Percentiles rank a stretch among this genome's conserved stretches.
phyloP scores from a whole-genome alignment of 2,797 vertebrate species.

The Mormyrus proboscirostris region DNA sequence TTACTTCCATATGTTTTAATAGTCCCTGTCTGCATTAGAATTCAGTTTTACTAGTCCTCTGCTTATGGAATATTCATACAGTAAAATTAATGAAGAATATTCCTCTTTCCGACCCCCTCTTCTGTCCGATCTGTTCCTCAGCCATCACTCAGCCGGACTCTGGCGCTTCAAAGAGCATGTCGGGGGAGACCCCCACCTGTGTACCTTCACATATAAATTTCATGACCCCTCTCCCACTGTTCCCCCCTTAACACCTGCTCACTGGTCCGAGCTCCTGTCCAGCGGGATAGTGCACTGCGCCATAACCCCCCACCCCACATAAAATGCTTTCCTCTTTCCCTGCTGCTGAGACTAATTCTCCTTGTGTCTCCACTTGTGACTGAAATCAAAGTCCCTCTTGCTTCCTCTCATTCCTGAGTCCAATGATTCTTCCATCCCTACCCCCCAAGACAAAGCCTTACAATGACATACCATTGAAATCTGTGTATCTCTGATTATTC shows the following conservation, averaged over 20 bases:
- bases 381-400: neutral
- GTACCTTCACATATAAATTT: neutral
- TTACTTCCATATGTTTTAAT: neutral
- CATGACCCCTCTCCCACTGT: neutral
- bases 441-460: neutral
- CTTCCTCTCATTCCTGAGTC: neutral
- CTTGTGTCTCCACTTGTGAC: neutral
- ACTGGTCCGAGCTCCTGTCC: neutral
- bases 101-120: neutral
- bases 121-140: neutral
- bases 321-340: neutral
- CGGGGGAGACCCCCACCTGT: neutral
- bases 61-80: constrained; percentile 7
- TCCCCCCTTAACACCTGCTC: neutral
- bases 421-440: neutral
- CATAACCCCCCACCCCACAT: neutral
- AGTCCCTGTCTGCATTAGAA: neutral
- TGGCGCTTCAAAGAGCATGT: neutral
- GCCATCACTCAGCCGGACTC: neutral
- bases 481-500: neutral
- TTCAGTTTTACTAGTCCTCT: neutral
- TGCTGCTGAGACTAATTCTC: neutral
- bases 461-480: neutral
- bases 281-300: neutral
- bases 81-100: neutral